Conservation (phyloP, 2,888 invertebrate species). For the Neelides folsomi region DNA sequence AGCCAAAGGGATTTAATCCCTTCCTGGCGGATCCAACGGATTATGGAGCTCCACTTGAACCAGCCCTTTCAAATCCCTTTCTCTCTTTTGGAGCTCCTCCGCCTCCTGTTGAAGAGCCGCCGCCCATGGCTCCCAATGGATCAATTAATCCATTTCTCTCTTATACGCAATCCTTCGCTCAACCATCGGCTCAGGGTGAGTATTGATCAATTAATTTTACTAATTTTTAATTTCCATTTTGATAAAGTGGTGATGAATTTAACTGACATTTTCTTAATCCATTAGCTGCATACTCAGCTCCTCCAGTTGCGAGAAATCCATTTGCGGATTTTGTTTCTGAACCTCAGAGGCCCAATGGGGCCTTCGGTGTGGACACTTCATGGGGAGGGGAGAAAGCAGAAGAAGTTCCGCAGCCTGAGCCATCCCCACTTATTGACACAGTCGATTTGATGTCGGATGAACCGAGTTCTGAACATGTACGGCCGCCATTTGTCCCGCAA, state of each 20-base stretch:
- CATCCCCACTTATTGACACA: constrained; percentile 4
- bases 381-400: background rate
- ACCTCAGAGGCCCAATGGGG: constrained; percentile 8
- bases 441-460: background rate
- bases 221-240: no score
- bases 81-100: constrained; percentile 9
- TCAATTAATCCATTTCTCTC: constrained; percentile 4
- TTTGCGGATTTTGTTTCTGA: constrained; percentile 22
- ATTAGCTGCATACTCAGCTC: constrained; percentile 5
- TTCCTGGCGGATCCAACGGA: constrained; percentile 20
- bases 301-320: constrained; percentile 24
- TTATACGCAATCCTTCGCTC: background rate
- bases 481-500: constrained; percentile 36
- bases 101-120: constrained; percentile 4
- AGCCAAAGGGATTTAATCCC: constrained; percentile 26
- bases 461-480: constrained; percentile 4
- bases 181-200: no score
- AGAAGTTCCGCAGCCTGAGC: constrained; percentile 20
- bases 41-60: constrained; percentile 8
- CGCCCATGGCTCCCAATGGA: background rate
- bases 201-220: no score
- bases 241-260: no score
- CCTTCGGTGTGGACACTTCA: constrained; percentile 2
- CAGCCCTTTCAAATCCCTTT: constrained; percentile 10
- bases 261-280: constrained; percentile 1